Percentiles rank a stretch among this genome's conserved stretches.
Evolutionary conservation across 2,113 vertebrate species (phyloP).

Genomic region (Solenodon paradoxus): DNA sequence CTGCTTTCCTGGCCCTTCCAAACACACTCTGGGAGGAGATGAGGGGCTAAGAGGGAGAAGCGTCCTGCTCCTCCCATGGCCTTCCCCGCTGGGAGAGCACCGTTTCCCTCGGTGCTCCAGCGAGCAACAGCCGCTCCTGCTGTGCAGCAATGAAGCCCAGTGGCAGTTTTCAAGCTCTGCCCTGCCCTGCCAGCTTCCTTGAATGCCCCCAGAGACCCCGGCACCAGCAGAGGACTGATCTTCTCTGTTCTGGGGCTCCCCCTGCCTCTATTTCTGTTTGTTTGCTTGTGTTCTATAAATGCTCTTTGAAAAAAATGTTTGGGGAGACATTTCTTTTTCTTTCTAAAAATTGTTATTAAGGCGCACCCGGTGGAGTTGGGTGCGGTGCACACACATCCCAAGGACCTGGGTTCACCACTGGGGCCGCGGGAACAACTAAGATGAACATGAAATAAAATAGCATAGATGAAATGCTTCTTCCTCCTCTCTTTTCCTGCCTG

Average conservation of each 20-base stretch:
- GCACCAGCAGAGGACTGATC: not conserved
- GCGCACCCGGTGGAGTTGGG: too few species aligned
- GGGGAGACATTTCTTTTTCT: too few species aligned
- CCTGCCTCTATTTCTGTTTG: not conserved
- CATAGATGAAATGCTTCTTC: too few species aligned
- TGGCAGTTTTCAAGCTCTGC: not conserved
- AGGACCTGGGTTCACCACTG: too few species aligned
- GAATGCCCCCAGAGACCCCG: too few species aligned
- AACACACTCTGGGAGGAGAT: not conserved
- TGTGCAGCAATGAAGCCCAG: not conserved
- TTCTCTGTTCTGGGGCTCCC: not conserved
- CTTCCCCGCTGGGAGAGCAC: not conserved
- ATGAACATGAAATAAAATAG: too few species aligned
- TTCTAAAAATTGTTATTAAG: too few species aligned
- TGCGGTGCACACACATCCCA: too few species aligned
- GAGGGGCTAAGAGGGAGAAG: not conserved
- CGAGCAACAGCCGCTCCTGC: not conserved
- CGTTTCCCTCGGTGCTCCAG: not conserved
- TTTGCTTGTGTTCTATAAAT: too few species aligned
- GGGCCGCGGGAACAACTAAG: too few species aligned
- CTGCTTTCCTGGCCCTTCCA: not conserved
- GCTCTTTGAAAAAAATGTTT: too few species aligned
- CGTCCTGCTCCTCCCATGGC: not conserved
- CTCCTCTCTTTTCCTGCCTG: too few species aligned
- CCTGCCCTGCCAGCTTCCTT: not conserved